Evolutionary conservation across 2,888 invertebrate genomes (phyloP), one percentile per base, ranked within the genome.

Genomic region (Dynastes hyllus): DNA sequence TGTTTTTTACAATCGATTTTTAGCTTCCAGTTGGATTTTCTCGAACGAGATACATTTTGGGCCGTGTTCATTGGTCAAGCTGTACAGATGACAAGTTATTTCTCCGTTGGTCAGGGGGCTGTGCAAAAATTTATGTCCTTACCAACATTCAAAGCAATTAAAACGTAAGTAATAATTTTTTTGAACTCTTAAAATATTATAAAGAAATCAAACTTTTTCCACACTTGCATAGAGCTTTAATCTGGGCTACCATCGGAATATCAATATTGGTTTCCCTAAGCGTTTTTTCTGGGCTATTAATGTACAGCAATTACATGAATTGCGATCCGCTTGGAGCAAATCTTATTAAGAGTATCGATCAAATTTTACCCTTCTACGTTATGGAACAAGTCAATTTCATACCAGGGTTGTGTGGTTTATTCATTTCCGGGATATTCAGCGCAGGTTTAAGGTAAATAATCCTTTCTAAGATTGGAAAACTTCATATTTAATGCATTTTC

Each of bases 401-500:
- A 84, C 93, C 93, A 22, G 95, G 95, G 0, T 90, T 95, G 69
- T 92, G 94, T 50, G 95, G 95, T 3, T 90, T 95, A 55, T 95
- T 95, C 84, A 91, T 95, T 4, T 94, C 95, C 32, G 93, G 95
- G 32, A 91, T 95, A 61, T 94, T 95, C 83, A 93, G 94, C 85
- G 94, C 95, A 0, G 94, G 94, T 0, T 90, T 95, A 37, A 93
- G 92, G 92, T 91, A 86, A 29, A 22, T 0, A 32, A 13, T 27
- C 45, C 5, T 73, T 16, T 16, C 11, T 29, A 29, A 32, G 5
- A 8, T 8, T 16, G 40, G n/a, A 11, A 16, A 6, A 11, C 22
- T 13, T 40, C 45, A 9, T 67, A 22, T 6, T 45, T 16, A 45
- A 40, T 13, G 1, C 1, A 51, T 11, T 1, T 51, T 69, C 89